Base-by-base conservation (phyloP, 1,140 invertebrate genomes). In the Scaptomyza graminum region DNA sequence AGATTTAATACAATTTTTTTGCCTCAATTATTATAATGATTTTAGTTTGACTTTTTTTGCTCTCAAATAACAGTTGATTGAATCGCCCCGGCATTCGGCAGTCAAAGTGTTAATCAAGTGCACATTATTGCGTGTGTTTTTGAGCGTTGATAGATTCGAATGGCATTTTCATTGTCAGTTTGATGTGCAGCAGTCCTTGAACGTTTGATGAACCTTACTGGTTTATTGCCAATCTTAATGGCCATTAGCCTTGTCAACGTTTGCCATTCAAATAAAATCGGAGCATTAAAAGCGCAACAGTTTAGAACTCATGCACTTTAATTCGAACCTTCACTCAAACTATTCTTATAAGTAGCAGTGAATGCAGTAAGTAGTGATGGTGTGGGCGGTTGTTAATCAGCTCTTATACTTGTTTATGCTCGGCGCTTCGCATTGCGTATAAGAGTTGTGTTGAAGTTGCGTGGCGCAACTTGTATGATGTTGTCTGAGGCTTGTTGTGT, bases 81-180 rank as follows among this genome's bases (percentile, higher is more conserved):
- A 65, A 71, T 56, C 46, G 52, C 31, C 51, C 16, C 51, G 18
- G 18, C 18, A 28, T 25, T 65, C n/a, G n/a, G n/a, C 8, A 11
- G 16, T 11, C 41, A 39, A 34, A 34, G 31, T 34, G 31, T 34
- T 34, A 9, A 34, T 34, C 31, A 34, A 34, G 31, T 34, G 8
- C 8, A 9, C 8, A 34, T 2, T 1, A 34, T 6, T 31, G 41
- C 18, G 13, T 57, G 18, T 57, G 47, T 41, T 11, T 22, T 39
- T 49, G 43, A n/a, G 0, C 31, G 52, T 62, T 31, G 54, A 72
- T 54, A 28, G 54, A 49, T 60, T 49, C 67, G 69, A 72, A 67
- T 67, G 63, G 69, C 55, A 41, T 72, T 72, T 72, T 67, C 69
- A 72, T 72, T 72, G 69, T 72, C 69, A 52, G 69, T 72, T 72